These are phyloP conservation scores for Ageneiosus marmoratus DNA, from an alignment of 2,113 vertebrate species.

Conservation along the genomic window DNA sequence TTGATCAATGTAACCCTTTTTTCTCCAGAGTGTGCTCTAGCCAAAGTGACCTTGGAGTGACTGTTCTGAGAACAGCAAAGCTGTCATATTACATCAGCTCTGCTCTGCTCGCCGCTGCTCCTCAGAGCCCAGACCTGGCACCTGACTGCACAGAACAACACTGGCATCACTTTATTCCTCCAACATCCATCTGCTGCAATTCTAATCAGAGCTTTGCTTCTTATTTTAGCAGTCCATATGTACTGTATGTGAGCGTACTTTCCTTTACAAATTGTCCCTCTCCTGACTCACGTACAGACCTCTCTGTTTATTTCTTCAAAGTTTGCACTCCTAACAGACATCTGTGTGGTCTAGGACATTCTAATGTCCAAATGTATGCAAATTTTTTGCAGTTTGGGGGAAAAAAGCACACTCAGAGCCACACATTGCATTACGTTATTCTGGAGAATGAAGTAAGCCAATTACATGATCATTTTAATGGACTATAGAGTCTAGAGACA, in stretches of 20 bases:
- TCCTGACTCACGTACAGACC: neutral
- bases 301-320: neutral
- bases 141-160: slow-evolving; percentile 73
- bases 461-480: slow-evolving; percentile 52
- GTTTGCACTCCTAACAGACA: slow-evolving; percentile 17
- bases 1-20: slow-evolving; percentile 41
- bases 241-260: slow-evolving; percentile 17
- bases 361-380: slow-evolving; percentile 60
- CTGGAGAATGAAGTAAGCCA: slow-evolving; percentile 53
- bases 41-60: slow-evolving; percentile 71
- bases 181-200: slow-evolving; percentile 79
- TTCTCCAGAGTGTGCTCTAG: slow-evolving; percentile 53
- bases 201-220: slow-evolving; percentile 77
- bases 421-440: slow-evolving; percentile 57
- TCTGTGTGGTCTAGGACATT: slow-evolving; percentile 38
- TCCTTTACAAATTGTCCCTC: neutral
- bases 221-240: slow-evolving; percentile 78
- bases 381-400: slow-evolving; percentile 54
- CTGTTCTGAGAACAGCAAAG: slow-evolving; percentile 66
- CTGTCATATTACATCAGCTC: slow-evolving; percentile 73
- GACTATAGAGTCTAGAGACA: slow-evolving; percentile 52
- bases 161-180: slow-evolving; percentile 77
- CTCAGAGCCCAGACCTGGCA: slow-evolving; percentile 72
- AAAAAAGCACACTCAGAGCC: slow-evolving; percentile 51
- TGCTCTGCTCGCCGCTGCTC: slow-evolving; percentile 67